phyloP scores from a whole-genome alignment of 2,888 invertebrate species.

The Acleris sparsana region DNA sequence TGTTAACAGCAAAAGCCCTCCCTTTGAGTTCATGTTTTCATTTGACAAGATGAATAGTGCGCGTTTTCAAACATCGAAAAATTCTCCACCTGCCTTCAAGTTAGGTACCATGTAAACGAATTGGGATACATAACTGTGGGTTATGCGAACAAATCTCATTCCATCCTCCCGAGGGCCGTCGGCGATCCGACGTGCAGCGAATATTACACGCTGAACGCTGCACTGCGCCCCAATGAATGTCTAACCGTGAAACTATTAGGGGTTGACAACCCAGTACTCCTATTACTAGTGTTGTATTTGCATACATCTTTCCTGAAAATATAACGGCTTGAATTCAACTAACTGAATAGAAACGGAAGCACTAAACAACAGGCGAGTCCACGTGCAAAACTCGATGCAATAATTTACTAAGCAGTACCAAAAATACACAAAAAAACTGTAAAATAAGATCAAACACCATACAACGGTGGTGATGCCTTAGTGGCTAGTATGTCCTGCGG shows the following conservation, averaged over 20 bases:
- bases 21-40: too few species aligned
- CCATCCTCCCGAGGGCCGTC: conserved; percentile 34
- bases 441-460: too few species aligned
- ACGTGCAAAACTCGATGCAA: too few species aligned
- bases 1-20: too few species aligned
- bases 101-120: conserved; percentile 7
- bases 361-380: too few species aligned
- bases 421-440: too few species aligned
- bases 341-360: too few species aligned
- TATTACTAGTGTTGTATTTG: background rate
- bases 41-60: too few species aligned
- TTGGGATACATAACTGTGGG: conserved; percentile 38
- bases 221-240: conserved; percentile 37
- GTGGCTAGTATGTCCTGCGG: too few species aligned
- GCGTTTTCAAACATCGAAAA: background rate
- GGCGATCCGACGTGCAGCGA: conserved; percentile 48
- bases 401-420: too few species aligned
- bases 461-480: too few species aligned
- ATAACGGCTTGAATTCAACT: background rate
- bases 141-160: conserved; percentile 40
- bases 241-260: conserved; percentile 31
- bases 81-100: background rate
- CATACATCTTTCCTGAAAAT: background rate
- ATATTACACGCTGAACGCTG: conserved; percentile 46
- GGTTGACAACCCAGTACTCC: conserved; percentile 13